phyloP scores from a whole-genome alignment of 2,113 vertebrate genomes.

The Corythaeola cristata region DNA sequence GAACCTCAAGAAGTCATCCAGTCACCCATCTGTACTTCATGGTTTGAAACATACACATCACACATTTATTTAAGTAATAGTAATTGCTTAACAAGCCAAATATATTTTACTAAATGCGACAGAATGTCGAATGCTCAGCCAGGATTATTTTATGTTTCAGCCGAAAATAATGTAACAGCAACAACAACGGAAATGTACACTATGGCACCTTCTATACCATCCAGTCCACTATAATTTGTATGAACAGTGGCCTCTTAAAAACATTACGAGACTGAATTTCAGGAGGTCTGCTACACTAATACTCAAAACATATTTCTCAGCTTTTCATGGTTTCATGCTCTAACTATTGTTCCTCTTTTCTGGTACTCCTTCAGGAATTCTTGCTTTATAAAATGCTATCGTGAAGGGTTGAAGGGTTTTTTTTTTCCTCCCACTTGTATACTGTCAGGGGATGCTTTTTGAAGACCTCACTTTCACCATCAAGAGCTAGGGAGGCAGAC shows the following conservation, averaged over 20 bases:
- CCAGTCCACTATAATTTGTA: neutral
- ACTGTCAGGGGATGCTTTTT: slow-evolving; percentile 80
- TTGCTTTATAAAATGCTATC: slow-evolving; percentile 65
- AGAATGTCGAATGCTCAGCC: neutral
- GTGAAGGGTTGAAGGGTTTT: slow-evolving; percentile 62
- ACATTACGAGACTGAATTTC: slow-evolving; percentile 11
- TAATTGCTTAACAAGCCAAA: neutral
- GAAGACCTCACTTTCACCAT: slow-evolving; percentile 80
- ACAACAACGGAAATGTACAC: neutral
- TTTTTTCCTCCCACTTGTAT: slow-evolving; percentile 63
- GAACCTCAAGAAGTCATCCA: neutral
- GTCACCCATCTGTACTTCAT: neutral
- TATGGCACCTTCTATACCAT: neutral
- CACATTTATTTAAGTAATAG: neutral
- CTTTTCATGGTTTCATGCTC: slow-evolving; percentile 56
- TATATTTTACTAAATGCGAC: neutral
- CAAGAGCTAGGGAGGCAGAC: slow-evolving; percentile 77
- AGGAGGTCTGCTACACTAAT: slow-evolving; percentile 35
- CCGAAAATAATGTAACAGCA: neutral
- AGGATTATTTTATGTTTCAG: neutral
- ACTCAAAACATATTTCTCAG: slow-evolving; percentile 27
- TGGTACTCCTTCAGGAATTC: slow-evolving; percentile 76
- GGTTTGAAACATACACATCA: neutral
- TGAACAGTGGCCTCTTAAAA: slow-evolving; percentile 5
- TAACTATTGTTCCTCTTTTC: slow-evolving; percentile 69